Evolutionary conservation across 2,113 vertebrate species (phyloP), one percentile per base, ranked within the genome.

Genomic region (Chunga burmeisteri): DNA sequence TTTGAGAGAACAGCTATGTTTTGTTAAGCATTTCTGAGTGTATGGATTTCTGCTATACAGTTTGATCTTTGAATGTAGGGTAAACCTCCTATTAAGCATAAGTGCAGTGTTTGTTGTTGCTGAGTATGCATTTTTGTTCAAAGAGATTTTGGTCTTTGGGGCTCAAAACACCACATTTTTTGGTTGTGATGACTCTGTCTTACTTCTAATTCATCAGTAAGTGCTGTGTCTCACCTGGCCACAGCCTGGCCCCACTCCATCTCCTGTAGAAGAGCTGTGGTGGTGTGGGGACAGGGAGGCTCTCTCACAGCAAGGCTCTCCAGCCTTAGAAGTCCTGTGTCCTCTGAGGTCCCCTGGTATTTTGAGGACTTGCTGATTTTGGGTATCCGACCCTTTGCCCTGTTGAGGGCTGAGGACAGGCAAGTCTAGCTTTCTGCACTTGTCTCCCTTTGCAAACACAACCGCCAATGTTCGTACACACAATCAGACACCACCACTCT

Each of bases 31-130:
- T 81, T 83, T 94, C 49, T 70, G 13, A 46, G 17, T 16, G 21
- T 42, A n/a, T 53, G 55, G n/a, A 77, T 77, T 94, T 94, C 82
- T 86, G 27, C 20, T 49, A 22, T 7, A 46, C 2, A 50, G 15
- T 65, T 73, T 80, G 22, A 80, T 66, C 53, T 93, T 65, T 78
- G 53, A 77, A 61, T 49, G 21, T 13, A n/a, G 21, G 59, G 27
- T 80, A 73, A 61, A 70, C 18, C 65, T 85, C 49, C 34, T 22
- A 44, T 72, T 56, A 80, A 49, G 34, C 9, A 5, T 47, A 13
- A 88, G 3, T 19, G 18, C 0, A 1, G 9, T 67, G 29, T 30
- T 81, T 58, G 20, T 25, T 78, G 46, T n/a, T 2, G 0, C 30
- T 42, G 26, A 68, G 1, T 52, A 32, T 49, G 19, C 5, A 20